A percentile compares a stretch with the other conserved stretches of the same genome.
These are phyloP conservation scores for Pristionchus mayeri DNA, from an alignment of 2,888 invertebrate genomes.

Conservation along the genomic window DNA sequence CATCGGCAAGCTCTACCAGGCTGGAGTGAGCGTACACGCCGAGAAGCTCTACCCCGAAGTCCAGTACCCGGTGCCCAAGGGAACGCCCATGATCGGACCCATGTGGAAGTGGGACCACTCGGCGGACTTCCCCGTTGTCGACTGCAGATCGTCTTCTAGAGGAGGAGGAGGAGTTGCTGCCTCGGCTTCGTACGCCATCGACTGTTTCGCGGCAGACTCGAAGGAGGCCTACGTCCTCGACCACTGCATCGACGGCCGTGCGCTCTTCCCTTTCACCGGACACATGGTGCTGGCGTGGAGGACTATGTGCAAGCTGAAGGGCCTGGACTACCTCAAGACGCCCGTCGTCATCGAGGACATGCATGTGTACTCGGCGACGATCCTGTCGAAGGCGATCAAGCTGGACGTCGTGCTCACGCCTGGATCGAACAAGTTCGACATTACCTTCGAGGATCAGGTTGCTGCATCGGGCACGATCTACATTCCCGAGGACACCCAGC, in stretches of 20 bases:
- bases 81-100: constrained; percentile 89
- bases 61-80: constrained; percentile 87
- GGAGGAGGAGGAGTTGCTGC: constrained; percentile 84
- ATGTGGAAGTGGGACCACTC: constrained; percentile 92
- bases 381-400: constrained; percentile 86
- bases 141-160: constrained; percentile 76
- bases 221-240: constrained; percentile 75
- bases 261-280: constrained; percentile 92
- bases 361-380: constrained; percentile 91
- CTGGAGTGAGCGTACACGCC: constrained; percentile 86
- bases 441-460: constrained; percentile 71
- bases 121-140: constrained; percentile 88
- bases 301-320: constrained; percentile 77
- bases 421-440: constrained; percentile 75
- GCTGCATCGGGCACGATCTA: constrained; percentile 74
- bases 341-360: constrained; percentile 91
- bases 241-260: constrained; percentile 89
- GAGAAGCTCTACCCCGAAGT: constrained; percentile 85
- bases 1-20: constrained; percentile 88
- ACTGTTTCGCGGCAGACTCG: constrained; percentile 75
- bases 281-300: constrained; percentile 83
- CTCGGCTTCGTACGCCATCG: constrained; percentile 74
- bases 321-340: constrained; percentile 79
- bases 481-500: constrained; percentile 73
- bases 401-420: constrained; percentile 74